A percentile compares a stretch with the other conserved stretches of the same genome.
phyloP scores from a whole-genome alignment of 1,140 invertebrate species.

The Trissolcus basalis region DNA sequence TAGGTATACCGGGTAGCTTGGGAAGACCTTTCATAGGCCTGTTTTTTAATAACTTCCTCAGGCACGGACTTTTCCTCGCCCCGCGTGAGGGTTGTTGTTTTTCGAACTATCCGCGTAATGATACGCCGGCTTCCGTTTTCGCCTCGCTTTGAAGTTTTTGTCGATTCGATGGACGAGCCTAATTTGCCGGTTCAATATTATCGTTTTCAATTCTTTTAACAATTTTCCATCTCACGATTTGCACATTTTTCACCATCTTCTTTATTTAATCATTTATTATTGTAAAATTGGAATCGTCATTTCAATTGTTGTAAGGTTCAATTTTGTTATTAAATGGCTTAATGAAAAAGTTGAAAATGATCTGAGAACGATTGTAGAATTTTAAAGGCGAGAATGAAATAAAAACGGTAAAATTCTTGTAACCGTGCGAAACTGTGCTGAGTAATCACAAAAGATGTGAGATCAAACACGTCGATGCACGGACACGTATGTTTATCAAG shows the following conservation, averaged over 20 bases:
- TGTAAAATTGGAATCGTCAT: too few relatives aligned
- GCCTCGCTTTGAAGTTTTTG: slow-evolving; percentile 85
- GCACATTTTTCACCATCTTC: slow-evolving; percentile 45
- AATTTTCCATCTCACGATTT: slow-evolving; percentile 6
- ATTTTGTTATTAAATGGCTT: too few relatives aligned
- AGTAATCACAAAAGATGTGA: too few relatives aligned
- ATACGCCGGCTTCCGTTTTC: slow-evolving; percentile 86
- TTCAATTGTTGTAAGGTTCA: too few relatives aligned
- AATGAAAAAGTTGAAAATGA: too few relatives aligned
- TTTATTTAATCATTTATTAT: too few relatives aligned
- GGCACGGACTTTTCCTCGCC: slow-evolving; percentile 87
- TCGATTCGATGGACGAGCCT: slow-evolving; percentile 86
- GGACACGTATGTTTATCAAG: too few relatives aligned
- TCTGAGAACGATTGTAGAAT: too few relatives aligned
- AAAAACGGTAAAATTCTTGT: too few relatives aligned
- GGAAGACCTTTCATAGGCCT: slow-evolving; percentile 74
- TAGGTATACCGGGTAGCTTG: slow-evolving; percentile 69
- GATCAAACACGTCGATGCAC: too few relatives aligned
- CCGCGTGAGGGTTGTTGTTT: slow-evolving; percentile 91
- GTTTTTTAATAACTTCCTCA: slow-evolving; percentile 81
- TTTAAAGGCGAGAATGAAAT: too few relatives aligned
- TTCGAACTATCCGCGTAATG: slow-evolving; percentile 90
- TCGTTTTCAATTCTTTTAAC: neutral
- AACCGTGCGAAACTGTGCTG: too few relatives aligned
- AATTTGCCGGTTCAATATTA: slow-evolving; percentile 2